Conservation (phyloP, 2,797 vertebrate species). For the Spondyliosoma cantharus region DNA sequence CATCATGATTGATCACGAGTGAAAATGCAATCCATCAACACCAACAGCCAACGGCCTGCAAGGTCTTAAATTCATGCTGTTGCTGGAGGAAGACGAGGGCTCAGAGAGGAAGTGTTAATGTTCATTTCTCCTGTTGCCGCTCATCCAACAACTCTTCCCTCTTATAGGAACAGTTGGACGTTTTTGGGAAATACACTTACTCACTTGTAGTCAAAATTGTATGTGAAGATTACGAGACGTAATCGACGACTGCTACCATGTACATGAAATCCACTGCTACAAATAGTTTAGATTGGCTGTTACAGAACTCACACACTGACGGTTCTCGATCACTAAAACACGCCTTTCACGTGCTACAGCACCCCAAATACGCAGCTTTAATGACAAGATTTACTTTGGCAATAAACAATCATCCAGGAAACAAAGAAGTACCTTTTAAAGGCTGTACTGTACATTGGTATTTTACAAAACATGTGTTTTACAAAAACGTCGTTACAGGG, state of each 20-base stretch:
- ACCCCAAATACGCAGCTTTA: slow-evolving; percentile 52
- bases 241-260: slow-evolving; percentile 32
- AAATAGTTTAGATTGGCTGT: slow-evolving; percentile 25
- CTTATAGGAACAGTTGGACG: background rate
- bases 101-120: background rate
- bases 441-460: slow-evolving; percentile 38
- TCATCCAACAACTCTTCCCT: background rate
- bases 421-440: slow-evolving; percentile 46
- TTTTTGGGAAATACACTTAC: background rate
- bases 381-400: slow-evolving; percentile 69
- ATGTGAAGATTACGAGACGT: background rate
- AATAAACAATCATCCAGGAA: slow-evolving; percentile 52
- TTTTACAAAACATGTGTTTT: slow-evolving; percentile 55
- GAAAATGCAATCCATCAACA: background rate
- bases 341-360: slow-evolving; percentile 48
- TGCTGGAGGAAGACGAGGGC: background rate
- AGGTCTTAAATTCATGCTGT: background rate
- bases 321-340: slow-evolving; percentile 10
- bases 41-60: background rate
- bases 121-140: background rate
- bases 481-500: slow-evolving; percentile 40
- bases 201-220: background rate
- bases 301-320: slow-evolving; percentile 25
- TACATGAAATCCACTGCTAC: slow-evolving; percentile 52
- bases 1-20: slow-evolving; percentile 1